Conservation (phyloP, 1,140 invertebrate species). For the Lordiphosa stackelbergi region DNA sequence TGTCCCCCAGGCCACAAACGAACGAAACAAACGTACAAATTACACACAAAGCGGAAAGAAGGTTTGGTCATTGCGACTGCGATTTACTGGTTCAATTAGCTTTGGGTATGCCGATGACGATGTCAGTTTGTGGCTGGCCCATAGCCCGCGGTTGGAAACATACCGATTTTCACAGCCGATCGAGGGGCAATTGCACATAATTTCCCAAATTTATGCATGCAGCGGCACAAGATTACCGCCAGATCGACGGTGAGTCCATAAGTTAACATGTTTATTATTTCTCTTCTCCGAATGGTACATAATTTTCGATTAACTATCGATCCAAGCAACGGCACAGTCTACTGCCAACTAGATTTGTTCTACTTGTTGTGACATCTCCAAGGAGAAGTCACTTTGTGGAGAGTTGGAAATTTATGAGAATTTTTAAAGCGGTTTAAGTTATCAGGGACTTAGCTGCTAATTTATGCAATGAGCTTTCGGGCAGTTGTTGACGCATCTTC, state of each 20-base stretch:
- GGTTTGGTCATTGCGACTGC: slow-evolving; percentile 27
- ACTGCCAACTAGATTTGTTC: slow-evolving; percentile 11
- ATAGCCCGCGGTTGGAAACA: slow-evolving; percentile 34
- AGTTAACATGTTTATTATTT: slow-evolving; percentile 60
- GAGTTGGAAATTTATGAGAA: slow-evolving; percentile 28
- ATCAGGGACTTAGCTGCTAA: slow-evolving; percentile 31
- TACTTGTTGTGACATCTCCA: slow-evolving; percentile 60
- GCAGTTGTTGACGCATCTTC: slow-evolving; percentile 34
- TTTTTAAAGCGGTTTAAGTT: slow-evolving; percentile 23
- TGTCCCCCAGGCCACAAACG: slow-evolving; percentile 21
- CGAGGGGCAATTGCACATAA: slow-evolving; percentile 43
- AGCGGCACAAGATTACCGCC: slow-evolving; percentile 39
- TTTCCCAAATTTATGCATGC: slow-evolving; percentile 60
- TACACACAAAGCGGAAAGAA: slow-evolving; percentile 18
- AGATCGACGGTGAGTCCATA: slow-evolving; percentile 42
- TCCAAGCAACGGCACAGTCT: slow-evolving; percentile 21
- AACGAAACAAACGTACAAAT: slow-evolving; percentile 15
- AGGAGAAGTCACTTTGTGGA: slow-evolving; percentile 35
- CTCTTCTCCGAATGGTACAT: slow-evolving; percentile 40
- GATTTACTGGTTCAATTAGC: slow-evolving; percentile 71
- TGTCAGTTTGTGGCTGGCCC: slow-evolving; percentile 38
- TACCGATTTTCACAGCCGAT: slow-evolving; percentile 25
- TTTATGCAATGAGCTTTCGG: slow-evolving; percentile 48
- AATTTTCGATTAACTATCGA: slow-evolving; percentile 60
- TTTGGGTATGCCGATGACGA: slow-evolving; percentile 14